Base-by-base conservation (phyloP, 1,140 invertebrate species). In the Drosophila prosaltans region DNA sequence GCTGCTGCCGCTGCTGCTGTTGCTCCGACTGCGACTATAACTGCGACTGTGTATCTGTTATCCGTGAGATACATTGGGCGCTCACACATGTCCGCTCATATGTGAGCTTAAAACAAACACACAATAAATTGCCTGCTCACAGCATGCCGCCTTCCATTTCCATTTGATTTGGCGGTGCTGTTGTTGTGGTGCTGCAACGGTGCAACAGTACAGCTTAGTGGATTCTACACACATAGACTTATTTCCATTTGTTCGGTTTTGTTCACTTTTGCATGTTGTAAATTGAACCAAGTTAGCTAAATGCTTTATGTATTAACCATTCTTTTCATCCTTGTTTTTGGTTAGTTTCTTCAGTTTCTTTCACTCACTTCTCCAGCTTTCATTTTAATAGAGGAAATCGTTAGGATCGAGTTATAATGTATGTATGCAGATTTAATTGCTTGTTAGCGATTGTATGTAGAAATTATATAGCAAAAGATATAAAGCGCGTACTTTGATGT, bases 111-210 rank as follows among this genome's bases (percentile, higher is more conserved):
- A 89, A 89, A 89, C 84, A 89, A 89, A 89, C 84, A 89, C 84
- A 89, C 84, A 89, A 89, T 89, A 89, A 89, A 89, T 89, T 89
- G 84, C 84, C 80, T 89, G 54, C 54, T 73, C 84, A 81, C 84
- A 89, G 84, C 84, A 69, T 82, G 84, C 45, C 65, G 69, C 55
- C 72, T 61, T 74, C 64, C 71, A 73, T 65, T 65, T 40, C 61
- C 57, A 59, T 59, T 59, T 62, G 39, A 51, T 51, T 51, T 32
- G 41, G 63, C 60, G 41, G 43, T 78, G 67, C 59, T 32, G 32
- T 51, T 59, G 65, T 36, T 54, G 67, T 70, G 73, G 59, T 51
- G 63, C 59, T 51, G 65, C 59, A 43, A 6, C n/a, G 60, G 65
- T 57, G 45, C 39, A 59, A 55, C 36, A 43, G 63, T 30, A 36